These are phyloP conservation scores for Akabosia matsudoensis DNA, from an alignment of 1,140 invertebrate genomes.

Conservation along the genomic window DNA sequence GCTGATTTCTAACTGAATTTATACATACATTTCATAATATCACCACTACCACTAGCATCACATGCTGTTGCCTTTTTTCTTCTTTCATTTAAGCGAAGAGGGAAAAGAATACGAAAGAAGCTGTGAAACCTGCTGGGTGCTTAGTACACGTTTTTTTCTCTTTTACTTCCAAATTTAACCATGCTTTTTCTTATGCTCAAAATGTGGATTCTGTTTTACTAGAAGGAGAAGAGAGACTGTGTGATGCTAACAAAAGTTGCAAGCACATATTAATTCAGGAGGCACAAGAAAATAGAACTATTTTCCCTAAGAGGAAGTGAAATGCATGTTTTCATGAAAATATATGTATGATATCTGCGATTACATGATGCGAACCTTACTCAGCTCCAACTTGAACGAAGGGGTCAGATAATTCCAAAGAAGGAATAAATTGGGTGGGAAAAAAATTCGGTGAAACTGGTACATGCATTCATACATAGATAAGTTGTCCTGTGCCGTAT, in stretches of 20 bases:
- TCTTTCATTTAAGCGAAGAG: conserved; percentile 8
- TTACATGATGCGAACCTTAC: too few relatives aligned
- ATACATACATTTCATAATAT: conserved; percentile 23
- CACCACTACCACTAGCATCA: too few relatives aligned
- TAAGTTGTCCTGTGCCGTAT: not conserved
- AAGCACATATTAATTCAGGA: conserved; percentile 21
- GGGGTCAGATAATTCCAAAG: conserved; percentile 45
- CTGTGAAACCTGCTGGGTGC: conserved; percentile 19
- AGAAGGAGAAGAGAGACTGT: not conserved
- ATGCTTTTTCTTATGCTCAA: not conserved
- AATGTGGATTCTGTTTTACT: not conserved
- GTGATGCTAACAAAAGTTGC: not conserved
- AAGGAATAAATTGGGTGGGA: conserved; percentile 45
- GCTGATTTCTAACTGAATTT: not conserved
- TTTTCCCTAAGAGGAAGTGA: too few relatives aligned
- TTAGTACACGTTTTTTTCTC: not conserved
- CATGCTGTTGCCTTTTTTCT: conserved; percentile 22
- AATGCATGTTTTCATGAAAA: not conserved
- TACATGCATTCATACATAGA: conserved; percentile 6
- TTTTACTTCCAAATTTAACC: not conserved
- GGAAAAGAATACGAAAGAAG: conserved; percentile 21
- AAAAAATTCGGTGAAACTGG: conserved; percentile 42
- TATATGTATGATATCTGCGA: too few relatives aligned
- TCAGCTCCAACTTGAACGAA: too few relatives aligned
- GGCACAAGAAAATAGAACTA: not conserved